These are phyloP conservation scores for Ophiothrix spiculata DNA, from an alignment of 35 echinoderm and acorn worm genomes.

Conservation along the genomic window DNA sequence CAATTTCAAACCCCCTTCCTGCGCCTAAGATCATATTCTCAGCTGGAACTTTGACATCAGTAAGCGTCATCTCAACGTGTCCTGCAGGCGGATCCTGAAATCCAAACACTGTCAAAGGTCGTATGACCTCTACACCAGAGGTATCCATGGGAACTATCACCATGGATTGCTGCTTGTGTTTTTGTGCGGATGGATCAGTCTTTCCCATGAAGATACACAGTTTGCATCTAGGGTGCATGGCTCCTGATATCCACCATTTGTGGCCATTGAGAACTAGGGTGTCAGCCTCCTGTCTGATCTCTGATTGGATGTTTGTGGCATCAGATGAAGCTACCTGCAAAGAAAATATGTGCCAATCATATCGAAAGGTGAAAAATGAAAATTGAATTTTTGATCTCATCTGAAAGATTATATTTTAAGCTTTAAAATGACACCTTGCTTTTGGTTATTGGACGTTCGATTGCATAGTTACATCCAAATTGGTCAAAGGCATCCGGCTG, in stretches of 20 bases:
- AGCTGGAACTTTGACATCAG: conserved; percentile 80
- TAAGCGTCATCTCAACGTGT: conserved; percentile 84
- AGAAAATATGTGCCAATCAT: no score
- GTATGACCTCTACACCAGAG: conserved; percentile 60
- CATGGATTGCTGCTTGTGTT: conserved; percentile 93
- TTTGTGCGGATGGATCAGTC: conserved; percentile 59
- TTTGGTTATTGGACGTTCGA: no score
- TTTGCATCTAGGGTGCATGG: conserved; percentile 79
- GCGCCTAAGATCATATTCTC: conserved; percentile 83
- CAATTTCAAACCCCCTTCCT: conserved; percentile 98
- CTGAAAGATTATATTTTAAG: no score
- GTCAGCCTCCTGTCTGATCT: conserved; percentile 60
- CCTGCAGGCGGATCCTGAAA: conserved; percentile 86
- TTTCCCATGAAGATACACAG: conserved; percentile 99
- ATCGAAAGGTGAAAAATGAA: no score
- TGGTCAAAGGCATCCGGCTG: no score
- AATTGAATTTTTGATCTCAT: no score
- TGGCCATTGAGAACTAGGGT: conserved; percentile 69
- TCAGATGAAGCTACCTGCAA: conserved; percentile 96
- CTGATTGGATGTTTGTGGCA: conserved; percentile 86
- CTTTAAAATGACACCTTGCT: no score
- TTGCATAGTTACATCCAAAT: no score
- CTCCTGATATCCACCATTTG: conserved; percentile 99
- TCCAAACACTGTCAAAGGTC: conserved; percentile 87
- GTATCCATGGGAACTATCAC: conserved; percentile 95